Base-by-base conservation (phyloP, 2,888 invertebrate species). In the Tanytarsus gracilentus region DNA sequence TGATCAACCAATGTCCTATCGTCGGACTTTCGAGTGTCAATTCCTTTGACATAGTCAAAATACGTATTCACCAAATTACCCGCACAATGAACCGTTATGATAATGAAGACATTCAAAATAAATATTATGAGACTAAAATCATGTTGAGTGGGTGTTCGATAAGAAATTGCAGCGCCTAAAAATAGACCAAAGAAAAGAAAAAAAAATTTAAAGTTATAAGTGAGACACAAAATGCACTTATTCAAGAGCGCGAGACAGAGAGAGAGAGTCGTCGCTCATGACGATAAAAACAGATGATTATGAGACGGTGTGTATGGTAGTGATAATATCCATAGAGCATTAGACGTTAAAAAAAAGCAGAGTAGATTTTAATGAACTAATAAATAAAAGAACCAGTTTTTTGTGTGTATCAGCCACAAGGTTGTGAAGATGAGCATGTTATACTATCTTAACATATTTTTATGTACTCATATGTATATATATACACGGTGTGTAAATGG, bases 61-160 rank as follows among this genome's bases (percentile, higher is more conserved):
- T 95, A 96, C 0, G 96, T 96, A 73, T 96, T 96, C 23, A 97
- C 95, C 39, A 96, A 85, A 75, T 97, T 97, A 58, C 95, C 96
- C 63, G 96, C 96, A 63, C 94, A 93, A 71, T 97, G 96, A 3
- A 96, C 96, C 1, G 88, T 89, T 62, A 94, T 79, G 21, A 93
- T 86, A 3, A 93, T 94, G 66, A 90, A 82, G 53, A 90, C 77
- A 2, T 94, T 93, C 11, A 92, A 77, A 48, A 94, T 68, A 65
- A 94, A 80, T 0, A 87, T 84, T 62, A 86, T 75, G 76, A 86
- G 82, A 70, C 85, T 89, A 72, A 94, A 92, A 63, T 85, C 84
- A 29, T 79, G 76, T 25, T 84, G 78, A 65, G 85, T 83, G 3
- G 83, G 81, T 62, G 83, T 75, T 67, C 93, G 88, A 74, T 89